phyloP scores from a whole-genome alignment of 53 echinoderm and acorn worm genomes.

The Glandiceps talaboti region DNA sequence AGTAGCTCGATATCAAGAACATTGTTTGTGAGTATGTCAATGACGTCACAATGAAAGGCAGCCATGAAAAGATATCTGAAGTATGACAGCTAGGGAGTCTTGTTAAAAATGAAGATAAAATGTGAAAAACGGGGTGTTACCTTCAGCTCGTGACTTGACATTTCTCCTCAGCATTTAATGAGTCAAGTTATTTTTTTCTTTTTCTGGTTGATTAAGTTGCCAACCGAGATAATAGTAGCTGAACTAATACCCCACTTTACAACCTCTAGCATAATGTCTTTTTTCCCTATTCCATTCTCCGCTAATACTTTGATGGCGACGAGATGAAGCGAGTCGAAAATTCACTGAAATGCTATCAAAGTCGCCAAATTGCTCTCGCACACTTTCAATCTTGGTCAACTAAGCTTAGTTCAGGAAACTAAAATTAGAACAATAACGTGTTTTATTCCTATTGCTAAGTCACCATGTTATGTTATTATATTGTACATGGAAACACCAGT shows the following conservation, averaged over 20 bases:
- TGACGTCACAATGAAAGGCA: too few relatives aligned
- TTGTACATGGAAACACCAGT: too few relatives aligned
- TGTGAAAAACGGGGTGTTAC: background rate
- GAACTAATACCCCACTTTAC: background rate
- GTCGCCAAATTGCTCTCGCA: background rate
- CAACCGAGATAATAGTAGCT: background rate
- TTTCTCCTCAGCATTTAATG: background rate
- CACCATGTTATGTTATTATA: too few relatives aligned
- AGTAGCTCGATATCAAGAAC: too few relatives aligned
- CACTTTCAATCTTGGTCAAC: too few relatives aligned
- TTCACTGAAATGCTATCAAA: background rate
- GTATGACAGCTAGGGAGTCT: background rate
- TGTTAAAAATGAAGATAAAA: background rate
- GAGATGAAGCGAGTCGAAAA: background rate
- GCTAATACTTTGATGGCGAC: background rate
- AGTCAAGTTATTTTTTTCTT: background rate
- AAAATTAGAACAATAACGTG: too few relatives aligned
- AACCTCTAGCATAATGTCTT: background rate
- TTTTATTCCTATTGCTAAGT: too few relatives aligned
- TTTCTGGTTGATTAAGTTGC: background rate
- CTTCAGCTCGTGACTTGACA: background rate
- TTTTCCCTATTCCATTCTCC: background rate
- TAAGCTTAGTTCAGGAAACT: too few relatives aligned
- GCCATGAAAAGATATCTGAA: too few relatives aligned
- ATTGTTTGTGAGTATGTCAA: too few relatives aligned